These are phyloP conservation scores for Clarias pachynema DNA, from an alignment of 2,797 vertebrate species.

Conservation along the genomic window DNA sequence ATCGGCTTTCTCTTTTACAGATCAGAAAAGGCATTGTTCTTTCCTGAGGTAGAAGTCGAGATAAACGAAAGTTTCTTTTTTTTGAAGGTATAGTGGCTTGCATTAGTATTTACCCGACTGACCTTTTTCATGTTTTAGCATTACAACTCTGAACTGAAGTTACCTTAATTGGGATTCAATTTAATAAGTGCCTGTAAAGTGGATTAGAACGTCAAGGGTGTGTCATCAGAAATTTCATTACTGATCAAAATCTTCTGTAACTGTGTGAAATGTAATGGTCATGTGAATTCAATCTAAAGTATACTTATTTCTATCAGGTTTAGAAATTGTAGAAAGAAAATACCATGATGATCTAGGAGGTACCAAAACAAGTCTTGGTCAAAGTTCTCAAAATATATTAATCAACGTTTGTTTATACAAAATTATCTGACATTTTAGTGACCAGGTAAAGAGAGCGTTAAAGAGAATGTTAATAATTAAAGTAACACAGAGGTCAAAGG, in stretches of 20 bases:
- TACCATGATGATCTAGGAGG: neutral
- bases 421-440: neutral
- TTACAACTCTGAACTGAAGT: neutral
- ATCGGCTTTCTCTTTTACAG: slow-evolving; percentile 18
- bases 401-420: neutral
- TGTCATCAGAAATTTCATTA: neutral
- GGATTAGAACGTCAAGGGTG: neutral
- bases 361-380: neutral
- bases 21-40: slow-evolving; percentile 32
- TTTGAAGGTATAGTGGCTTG: neutral
- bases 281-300: neutral
- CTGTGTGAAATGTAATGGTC: neutral
- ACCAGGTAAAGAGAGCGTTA: neutral
- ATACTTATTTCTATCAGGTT: neutral
- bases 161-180: neutral
- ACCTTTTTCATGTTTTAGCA: neutral
- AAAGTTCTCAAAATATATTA: neutral
- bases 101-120: neutral
- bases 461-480: neutral
- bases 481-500: neutral
- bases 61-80: neutral
- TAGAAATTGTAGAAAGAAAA: neutral
- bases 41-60: slow-evolving; percentile 22
- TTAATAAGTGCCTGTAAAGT: neutral
- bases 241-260: neutral